These are phyloP conservation scores for Caenorhabditis uteleia DNA, from an alignment of 2,888 invertebrate species.

Conservation along the genomic window DNA sequence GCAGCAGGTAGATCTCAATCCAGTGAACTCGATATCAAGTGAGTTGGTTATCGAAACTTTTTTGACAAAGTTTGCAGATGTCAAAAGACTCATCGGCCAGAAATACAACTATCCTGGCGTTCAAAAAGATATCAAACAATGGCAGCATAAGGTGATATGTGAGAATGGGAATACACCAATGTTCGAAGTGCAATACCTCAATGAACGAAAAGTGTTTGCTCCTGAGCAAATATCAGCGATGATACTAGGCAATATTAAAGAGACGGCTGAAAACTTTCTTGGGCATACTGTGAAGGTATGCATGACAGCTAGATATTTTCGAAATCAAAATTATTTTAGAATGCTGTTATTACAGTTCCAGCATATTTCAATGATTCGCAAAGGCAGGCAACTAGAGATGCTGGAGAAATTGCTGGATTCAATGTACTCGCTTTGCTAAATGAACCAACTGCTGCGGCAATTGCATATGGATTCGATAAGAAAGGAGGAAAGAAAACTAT, in stretches of 20 bases:
- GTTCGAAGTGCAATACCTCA: conserved; percentile 83
- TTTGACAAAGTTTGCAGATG: conserved; percentile 44
- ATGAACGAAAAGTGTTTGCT: conserved; percentile 79
- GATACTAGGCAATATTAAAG: conserved; percentile 61
- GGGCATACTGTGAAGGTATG: conserved; percentile 82
- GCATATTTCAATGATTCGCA: conserved; percentile 98
- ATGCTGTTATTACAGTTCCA: conserved; percentile 96
- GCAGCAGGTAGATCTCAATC: conserved; percentile 74
- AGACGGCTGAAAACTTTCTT: conserved; percentile 73
- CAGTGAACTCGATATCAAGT: conserved; percentile 73
- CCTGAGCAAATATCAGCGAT: conserved; percentile 69
- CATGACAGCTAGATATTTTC: not conserved
- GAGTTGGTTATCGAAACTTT: conserved; percentile 1
- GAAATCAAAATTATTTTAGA: conserved; percentile 73
- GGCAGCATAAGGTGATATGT: conserved; percentile 70
- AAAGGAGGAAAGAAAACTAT: conserved; percentile 72
- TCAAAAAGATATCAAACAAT: conserved; percentile 70
- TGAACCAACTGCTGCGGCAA: conserved; percentile 76
- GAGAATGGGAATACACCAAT: conserved; percentile 71
- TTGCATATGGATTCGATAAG: conserved; percentile 79
- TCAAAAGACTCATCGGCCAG: conserved; percentile 72
- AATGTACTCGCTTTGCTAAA: conserved; percentile 70
- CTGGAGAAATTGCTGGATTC: conserved; percentile 70
- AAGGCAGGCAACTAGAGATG: conserved; percentile 76
- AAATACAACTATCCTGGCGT: conserved; percentile 71